Conservation (phyloP, 2,797 vertebrate species). For the Pitangus sulphuratus region DNA sequence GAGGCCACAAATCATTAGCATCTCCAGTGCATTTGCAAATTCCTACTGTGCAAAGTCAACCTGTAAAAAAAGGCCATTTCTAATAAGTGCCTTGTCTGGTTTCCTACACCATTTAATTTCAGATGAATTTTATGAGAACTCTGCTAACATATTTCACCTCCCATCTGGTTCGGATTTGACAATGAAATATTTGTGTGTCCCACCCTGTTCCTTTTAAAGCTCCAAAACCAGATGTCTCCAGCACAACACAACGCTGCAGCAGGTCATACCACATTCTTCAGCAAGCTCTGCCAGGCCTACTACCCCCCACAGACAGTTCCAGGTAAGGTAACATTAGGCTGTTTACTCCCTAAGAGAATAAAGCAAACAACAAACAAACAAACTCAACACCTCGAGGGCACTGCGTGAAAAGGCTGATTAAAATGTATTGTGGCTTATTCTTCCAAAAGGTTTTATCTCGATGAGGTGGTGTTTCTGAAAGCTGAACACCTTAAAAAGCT, state of each 20-base stretch:
- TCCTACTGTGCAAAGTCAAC: constrained; percentile 73
- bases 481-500: not conserved
- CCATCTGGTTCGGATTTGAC: constrained; percentile 86
- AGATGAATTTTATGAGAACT: constrained; percentile 84
- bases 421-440: not conserved
- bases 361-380: not conserved
- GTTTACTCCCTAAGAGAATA: not conserved
- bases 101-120: constrained; percentile 78
- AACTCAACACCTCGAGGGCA: not conserved
- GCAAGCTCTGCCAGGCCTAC: constrained; percentile 26
- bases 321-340: not conserved
- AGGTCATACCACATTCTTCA: constrained; percentile 63
- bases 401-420: not conserved
- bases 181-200: constrained; percentile 86
- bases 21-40: constrained; percentile 72
- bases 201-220: constrained; percentile 69
- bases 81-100: constrained; percentile 73
- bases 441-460: not conserved
- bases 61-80: constrained; percentile 68
- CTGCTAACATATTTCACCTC: constrained; percentile 81
- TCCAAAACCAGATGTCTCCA: constrained; percentile 84
- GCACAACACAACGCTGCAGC: constrained; percentile 55
- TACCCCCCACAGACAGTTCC: not conserved
- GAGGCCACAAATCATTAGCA: constrained; percentile 67
- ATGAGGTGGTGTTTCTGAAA: not conserved